These are phyloP conservation scores for Cacoxenus indagator DNA, from an alignment of 2,888 invertebrate genomes.

Conservation along the genomic window DNA sequence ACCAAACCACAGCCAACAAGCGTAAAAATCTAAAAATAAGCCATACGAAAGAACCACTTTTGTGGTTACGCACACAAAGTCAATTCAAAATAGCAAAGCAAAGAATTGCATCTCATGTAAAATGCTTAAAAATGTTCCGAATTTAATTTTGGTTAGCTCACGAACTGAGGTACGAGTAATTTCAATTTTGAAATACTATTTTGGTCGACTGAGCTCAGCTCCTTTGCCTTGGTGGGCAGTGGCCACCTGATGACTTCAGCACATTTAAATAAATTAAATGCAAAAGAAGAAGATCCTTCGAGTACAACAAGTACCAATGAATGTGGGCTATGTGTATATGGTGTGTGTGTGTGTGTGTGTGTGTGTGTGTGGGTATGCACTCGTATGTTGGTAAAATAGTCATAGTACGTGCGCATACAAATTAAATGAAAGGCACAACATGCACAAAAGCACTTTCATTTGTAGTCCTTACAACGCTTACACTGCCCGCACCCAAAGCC, in stretches of 20 bases:
- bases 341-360: background rate
- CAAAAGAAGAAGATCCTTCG: constrained; percentile 4
- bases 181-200: no score
- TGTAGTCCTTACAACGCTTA: background rate
- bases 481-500: background rate
- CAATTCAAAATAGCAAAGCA: no score
- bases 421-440: constrained; percentile 14
- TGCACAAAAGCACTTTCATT: constrained; percentile 13
- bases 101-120: no score
- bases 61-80: no score
- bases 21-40: no score
- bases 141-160: no score
- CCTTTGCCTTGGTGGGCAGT: background rate
- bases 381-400: background rate
- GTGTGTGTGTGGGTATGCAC: background rate
- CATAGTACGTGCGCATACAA: background rate
- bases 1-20: no score
- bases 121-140: no score
- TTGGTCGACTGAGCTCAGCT: no score
- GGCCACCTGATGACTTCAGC: constrained; percentile 8
- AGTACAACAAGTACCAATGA: constrained; percentile 1
- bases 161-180: no score
- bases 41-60: no score
- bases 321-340: background rate
- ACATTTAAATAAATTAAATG: constrained; percentile 18